A percentile compares a stretch with the other conserved stretches of the same genome.
These are phyloP conservation scores for Sylvia borin DNA, from an alignment of 2,797 vertebrate genomes.

Conservation along the genomic window DNA sequence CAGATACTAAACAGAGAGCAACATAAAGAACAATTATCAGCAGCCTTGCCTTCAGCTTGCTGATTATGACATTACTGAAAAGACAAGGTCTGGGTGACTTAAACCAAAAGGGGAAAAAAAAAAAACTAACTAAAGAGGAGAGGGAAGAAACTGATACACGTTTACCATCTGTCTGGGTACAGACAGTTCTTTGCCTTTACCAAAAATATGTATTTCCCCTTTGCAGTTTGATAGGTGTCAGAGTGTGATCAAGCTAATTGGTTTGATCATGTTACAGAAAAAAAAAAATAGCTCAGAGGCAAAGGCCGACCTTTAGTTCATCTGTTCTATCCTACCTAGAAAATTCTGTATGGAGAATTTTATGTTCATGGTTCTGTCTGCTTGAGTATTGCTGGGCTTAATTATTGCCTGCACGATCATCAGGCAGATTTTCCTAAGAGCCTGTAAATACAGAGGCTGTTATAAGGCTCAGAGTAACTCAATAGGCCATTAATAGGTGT, in stretches of 20 bases:
- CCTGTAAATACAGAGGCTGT: not conserved
- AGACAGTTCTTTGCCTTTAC: constrained; percentile 19
- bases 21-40: constrained; percentile 89
- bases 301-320: not conserved
- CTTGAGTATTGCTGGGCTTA: not conserved
- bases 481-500: not conserved
- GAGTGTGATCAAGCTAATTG: constrained; percentile 73
- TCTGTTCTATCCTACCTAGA: not conserved
- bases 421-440: not conserved
- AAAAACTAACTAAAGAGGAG: not conserved
- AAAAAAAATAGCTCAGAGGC: constrained; percentile 31
- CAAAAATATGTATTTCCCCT: constrained; percentile 53
- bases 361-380: not conserved
- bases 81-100: constrained; percentile 81
- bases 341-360: not conserved
- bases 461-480: not conserved
- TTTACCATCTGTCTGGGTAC: constrained; percentile 17
- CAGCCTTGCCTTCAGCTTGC: constrained; percentile 83
- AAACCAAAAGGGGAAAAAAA: constrained; percentile 22
- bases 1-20: constrained; percentile 86
- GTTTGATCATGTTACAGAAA: constrained; percentile 65
- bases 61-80: constrained; percentile 86
- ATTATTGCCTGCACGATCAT: not conserved
- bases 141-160: constrained; percentile 14
- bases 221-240: constrained; percentile 55